Base-by-base conservation (phyloP, 2,113 vertebrate genomes). In the Rhegmatorhina hoffmannsi region DNA sequence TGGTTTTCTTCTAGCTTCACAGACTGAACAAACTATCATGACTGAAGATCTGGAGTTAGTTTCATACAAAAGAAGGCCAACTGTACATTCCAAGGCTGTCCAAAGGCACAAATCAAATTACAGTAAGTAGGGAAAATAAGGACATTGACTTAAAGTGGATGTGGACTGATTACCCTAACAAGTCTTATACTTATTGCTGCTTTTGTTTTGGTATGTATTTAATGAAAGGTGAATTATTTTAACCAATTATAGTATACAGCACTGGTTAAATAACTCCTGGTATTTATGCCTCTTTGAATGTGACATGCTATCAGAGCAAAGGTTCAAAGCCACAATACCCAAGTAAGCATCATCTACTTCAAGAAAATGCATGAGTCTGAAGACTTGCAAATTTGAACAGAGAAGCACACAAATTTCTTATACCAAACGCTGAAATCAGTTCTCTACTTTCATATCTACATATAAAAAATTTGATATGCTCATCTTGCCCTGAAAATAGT, bases 1-100 rank as follows among this genome's bases (percentile, higher is more conserved):
- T 89, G 19, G n/a, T 81, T 29, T 13, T 52, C 52, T 31, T 46
- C 43, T 55, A 68, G 7, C 13, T 89, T 62, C 62, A 60, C 13
- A 52, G 17, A 19, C 15, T 14, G 31, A 81, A 62, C 28, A 55
- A 6, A 69, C 6, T 52, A n/a, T 26, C 2, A 0, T 4, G 1
- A 66, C 55, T 58, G 7, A 12, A 77, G 16, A 66, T 84, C 26
- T 66, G 56, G 21, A 17, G 53, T 53, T 72, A 38, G 10, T 53
- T 86, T 83, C 5, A 53, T 8, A 21, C 10, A 69, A 47, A 89
- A 77, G 36, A 60, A 80, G 53, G 9, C 23, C 5, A 6, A 34
- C 10, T 56, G 17, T 47, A 76, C 10, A 44, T 76, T 91, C 18
- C n/a, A 89, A 80, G 36, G 21, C 26, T 64, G 7, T 50, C 38